Evolutionary conservation across 2,888 invertebrate genomes (phyloP).

Genomic region (Lepidocyrtinus sp.): DNA sequence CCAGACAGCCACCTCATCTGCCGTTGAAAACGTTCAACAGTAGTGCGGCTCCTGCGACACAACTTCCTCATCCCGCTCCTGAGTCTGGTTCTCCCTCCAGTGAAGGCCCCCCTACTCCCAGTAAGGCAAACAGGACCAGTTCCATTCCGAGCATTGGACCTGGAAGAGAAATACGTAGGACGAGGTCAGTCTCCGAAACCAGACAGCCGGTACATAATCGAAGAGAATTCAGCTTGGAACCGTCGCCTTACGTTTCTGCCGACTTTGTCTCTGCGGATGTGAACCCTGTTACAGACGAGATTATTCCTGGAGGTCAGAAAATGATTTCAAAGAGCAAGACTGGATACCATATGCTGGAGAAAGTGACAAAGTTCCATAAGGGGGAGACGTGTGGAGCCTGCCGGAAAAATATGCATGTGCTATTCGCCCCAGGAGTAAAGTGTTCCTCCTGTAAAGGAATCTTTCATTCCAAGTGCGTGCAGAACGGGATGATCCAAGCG

Average conservation of each 20-base stretch:
- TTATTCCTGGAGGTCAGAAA: slow-evolving; percentile 32
- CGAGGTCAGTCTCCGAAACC: slow-evolving; percentile 67
- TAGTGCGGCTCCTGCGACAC: neutral
- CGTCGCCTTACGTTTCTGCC: slow-evolving; percentile 55
- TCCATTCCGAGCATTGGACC: slow-evolving; percentile 56
- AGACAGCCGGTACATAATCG: slow-evolving; percentile 58
- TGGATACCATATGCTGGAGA: slow-evolving; percentile 67
- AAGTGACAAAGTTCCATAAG: slow-evolving; percentile 80
- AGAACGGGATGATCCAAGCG: slow-evolving; percentile 84
- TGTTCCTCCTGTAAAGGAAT: slow-evolving; percentile 81
- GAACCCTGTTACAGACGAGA: slow-evolving; percentile 45
- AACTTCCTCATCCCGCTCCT: neutral
- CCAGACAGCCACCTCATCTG: slow-evolving; percentile 36
- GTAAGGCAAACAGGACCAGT: slow-evolving; percentile 59
- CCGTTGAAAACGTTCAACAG: slow-evolving; percentile 40
- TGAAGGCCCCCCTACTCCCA: slow-evolving; percentile 26
- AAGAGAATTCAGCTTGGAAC: slow-evolving; percentile 52
- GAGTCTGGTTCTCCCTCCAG: neutral
- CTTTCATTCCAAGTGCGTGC: slow-evolving; percentile 91
- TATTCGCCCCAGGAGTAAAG: slow-evolving; percentile 74
- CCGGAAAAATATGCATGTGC: slow-evolving; percentile 85
- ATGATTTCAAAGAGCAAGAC: slow-evolving; percentile 40
- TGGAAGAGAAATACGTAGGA: slow-evolving; percentile 65
- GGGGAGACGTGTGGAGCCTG: slow-evolving; percentile 89
- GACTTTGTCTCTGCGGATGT: slow-evolving; percentile 42